Percentiles rank a stretch among this genome's conserved stretches.
These are phyloP conservation scores for Ips typographus DNA, from an alignment of 1,140 invertebrate genomes.

Conservation along the genomic window DNA sequence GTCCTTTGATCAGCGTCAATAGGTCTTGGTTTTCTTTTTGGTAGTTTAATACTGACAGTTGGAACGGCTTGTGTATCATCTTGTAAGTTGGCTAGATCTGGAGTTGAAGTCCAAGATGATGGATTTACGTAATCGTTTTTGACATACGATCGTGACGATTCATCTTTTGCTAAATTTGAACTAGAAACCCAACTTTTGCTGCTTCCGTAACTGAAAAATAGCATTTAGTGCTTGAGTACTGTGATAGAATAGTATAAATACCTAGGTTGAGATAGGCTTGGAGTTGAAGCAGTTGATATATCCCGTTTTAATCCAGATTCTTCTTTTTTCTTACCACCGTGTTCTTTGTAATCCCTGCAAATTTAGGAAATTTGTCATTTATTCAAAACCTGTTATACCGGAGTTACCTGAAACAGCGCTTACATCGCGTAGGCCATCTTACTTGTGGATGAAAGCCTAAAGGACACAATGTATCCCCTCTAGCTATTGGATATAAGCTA, in stretches of 20 bases:
- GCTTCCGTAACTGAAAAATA: constrained; percentile 35
- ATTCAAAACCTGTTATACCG: neutral
- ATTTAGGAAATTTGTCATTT: neutral
- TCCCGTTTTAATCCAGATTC: constrained; percentile 55
- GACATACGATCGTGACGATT: constrained; percentile 19
- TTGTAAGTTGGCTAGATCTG: constrained; percentile 63
- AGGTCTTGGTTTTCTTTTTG: constrained; percentile 57
- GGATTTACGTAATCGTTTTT: constrained; percentile 38
- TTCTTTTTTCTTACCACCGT: constrained; percentile 69
- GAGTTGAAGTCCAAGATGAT: constrained; percentile 72
- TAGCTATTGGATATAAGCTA: constrained; percentile 76
- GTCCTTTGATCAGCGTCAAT: constrained; percentile 41
- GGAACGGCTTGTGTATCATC: constrained; percentile 56
- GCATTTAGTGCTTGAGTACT: neutral
- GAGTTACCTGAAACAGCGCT: constrained; percentile 80
- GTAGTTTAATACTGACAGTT: constrained; percentile 65
- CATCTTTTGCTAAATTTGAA: constrained; percentile 52
- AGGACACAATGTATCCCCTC: constrained; percentile 85
- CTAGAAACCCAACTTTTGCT: constrained; percentile 60
- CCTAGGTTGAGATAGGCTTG: constrained; percentile 66
- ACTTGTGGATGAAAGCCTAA: constrained; percentile 93
- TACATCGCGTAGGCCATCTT: constrained; percentile 88
- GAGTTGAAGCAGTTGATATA: constrained; percentile 74
- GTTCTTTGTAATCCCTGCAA: constrained; percentile 83
- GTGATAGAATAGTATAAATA: neutral